These are phyloP conservation scores for Donacobius atricapilla DNA, from an alignment of 2,113 vertebrate genomes.

Conservation along the genomic window DNA sequence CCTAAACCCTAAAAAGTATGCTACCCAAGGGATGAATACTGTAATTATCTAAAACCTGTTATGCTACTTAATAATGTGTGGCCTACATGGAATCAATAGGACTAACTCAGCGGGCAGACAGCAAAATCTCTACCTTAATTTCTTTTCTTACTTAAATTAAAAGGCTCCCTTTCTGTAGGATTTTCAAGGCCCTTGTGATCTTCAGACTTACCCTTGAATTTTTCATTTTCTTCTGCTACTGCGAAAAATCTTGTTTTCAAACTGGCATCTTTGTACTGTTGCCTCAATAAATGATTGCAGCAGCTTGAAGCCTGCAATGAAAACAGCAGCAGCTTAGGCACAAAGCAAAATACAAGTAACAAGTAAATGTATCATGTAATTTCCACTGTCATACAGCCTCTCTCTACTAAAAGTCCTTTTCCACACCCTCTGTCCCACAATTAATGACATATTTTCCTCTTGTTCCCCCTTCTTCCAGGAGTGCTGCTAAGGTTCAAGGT, in stretches of 20 bases:
- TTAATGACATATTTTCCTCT: not conserved
- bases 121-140: conserved; percentile 14
- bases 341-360: not conserved
- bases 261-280: conserved; percentile 3
- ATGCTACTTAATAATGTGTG: not conserved
- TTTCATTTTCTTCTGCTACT: conserved; percentile 15
- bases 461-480: not conserved
- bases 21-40: not conserved
- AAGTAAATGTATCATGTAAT: not conserved
- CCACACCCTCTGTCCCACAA: not conserved
- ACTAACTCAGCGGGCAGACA: conserved; percentile 10
- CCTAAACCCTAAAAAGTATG: not conserved
- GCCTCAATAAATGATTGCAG: not conserved
- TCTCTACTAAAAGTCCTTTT: not conserved
- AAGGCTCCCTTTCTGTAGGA: not conserved
- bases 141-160: conserved; percentile 28
- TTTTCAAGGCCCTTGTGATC: conserved; percentile 16
- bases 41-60: conserved; percentile 31
- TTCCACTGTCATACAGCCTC: not conserved
- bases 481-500: not conserved
- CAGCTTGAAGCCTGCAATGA: not conserved
- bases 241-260: not conserved
- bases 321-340: not conserved
- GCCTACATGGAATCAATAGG: conserved; percentile 15
- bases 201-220: conserved; percentile 7